Percentiles rank a stretch among this genome's conserved stretches.
Conservation (phyloP, 2,113 vertebrate genomes). For the Nesogale talazaci region DNA sequence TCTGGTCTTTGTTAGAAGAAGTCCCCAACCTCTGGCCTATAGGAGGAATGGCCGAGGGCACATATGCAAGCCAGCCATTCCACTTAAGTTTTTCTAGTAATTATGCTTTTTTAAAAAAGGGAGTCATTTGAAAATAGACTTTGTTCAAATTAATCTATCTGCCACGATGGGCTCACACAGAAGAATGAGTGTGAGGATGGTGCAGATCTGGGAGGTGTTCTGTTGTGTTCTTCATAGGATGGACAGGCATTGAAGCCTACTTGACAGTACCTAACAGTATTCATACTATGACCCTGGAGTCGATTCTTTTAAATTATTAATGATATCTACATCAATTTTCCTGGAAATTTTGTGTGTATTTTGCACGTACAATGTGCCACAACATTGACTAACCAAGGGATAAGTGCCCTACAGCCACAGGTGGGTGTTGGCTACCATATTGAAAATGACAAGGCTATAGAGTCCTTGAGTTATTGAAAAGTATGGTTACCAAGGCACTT, state of each 20-base stretch:
- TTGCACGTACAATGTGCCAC: not conserved
- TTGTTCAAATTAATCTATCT: not conserved
- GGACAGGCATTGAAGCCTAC: no score
- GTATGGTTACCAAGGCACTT: not conserved
- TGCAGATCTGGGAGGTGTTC: no score
- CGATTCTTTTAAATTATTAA: not conserved
- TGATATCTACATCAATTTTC: not conserved
- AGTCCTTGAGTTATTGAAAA: conserved; percentile 15
- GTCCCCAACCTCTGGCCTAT: not conserved
- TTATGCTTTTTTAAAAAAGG: not conserved
- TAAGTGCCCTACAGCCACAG: not conserved
- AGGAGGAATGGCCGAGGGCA: not conserved
- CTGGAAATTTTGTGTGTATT: not conserved
- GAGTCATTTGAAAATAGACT: not conserved
- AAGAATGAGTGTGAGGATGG: no score
- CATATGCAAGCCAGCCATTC: not conserved
- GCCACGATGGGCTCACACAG: no score
- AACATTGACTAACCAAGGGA: not conserved
- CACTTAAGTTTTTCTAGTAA: conserved; percentile 10
- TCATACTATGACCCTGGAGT: not conserved
- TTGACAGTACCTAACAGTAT: not conserved
- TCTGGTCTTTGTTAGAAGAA: not conserved
- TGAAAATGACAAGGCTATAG: not conserved
- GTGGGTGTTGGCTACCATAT: not conserved
- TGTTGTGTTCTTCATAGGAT: no score